Evolutionary conservation across 1,140 invertebrate genomes (phyloP).

Genomic region (Philopotamus ludificatus): DNA sequence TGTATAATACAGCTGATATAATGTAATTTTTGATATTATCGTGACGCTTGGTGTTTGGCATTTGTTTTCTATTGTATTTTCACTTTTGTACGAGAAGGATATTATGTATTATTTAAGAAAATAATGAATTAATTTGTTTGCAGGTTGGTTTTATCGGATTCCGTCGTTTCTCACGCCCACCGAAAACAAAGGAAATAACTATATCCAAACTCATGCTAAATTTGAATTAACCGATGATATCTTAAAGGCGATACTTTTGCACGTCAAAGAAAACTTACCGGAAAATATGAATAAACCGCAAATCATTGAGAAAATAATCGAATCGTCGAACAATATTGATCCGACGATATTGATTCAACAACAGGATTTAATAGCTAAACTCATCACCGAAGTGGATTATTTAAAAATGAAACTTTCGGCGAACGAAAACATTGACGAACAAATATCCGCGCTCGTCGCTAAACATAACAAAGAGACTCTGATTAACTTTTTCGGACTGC

Average conservation of each 20-base stretch:
- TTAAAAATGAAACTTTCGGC: constrained; percentile 49
- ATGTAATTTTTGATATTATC: neutral
- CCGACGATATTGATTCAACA: constrained; percentile 39
- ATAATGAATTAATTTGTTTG: constrained; percentile 8
- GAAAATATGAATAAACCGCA: constrained; percentile 40
- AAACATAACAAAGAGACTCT: constrained; percentile 42
- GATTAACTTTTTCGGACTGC: constrained; percentile 43
- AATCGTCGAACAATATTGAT: constrained; percentile 44
- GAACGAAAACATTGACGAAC: constrained; percentile 45
- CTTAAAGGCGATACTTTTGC: constrained; percentile 46
- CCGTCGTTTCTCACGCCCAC: neutral
- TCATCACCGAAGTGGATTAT: constrained; percentile 50
- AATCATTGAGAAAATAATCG: constrained; percentile 46
- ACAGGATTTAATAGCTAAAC: constrained; percentile 45
- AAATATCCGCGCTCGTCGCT: constrained; percentile 20
- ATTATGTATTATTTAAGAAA: neutral
- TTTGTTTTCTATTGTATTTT: constrained; percentile 38
- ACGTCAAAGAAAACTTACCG: constrained; percentile 44
- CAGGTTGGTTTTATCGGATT: constrained; percentile 7
- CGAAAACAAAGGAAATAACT: neutral
- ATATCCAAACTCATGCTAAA: constrained; percentile 20
- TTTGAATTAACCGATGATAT: constrained; percentile 46
- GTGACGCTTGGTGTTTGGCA: neutral
- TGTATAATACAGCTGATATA: neutral
- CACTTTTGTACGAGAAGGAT: neutral